Conservation (phyloP, 2,888 invertebrate species). For the Stratiomys singularior region DNA sequence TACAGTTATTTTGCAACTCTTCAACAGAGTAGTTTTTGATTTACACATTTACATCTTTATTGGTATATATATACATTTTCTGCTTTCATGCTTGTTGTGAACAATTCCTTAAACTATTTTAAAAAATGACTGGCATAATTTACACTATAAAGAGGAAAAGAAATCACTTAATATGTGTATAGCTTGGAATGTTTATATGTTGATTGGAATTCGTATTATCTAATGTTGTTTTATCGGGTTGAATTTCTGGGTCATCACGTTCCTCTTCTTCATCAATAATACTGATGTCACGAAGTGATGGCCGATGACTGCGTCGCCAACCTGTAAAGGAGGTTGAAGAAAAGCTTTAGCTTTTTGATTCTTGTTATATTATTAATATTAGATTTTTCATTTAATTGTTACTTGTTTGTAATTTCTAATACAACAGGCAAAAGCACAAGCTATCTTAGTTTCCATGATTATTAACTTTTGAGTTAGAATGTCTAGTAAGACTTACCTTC, state of each 20-base stretch:
- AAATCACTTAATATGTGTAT: constrained; percentile 53
- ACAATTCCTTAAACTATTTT: no score
- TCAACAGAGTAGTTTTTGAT: no score
- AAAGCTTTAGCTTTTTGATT: background rate
- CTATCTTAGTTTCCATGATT: background rate
- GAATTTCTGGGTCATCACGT: constrained; percentile 68
- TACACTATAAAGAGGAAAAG: no score
- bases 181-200: constrained; percentile 53
- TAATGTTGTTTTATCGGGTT: constrained; percentile 59
- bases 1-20: no score
- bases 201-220: constrained; percentile 63
- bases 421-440: background rate
- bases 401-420: no score
- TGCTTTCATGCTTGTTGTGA: no score
- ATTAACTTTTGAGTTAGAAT: background rate
- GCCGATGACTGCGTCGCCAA: constrained; percentile 83
- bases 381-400: no score
- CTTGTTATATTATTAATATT: no score
- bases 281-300: constrained; percentile 86
- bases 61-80: no score
- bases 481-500: constrained; percentile 69
- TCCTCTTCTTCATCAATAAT: constrained; percentile 87
- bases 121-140: no score
- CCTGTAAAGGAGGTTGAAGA: constrained; percentile 67
- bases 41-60: no score